These are phyloP conservation scores for Cynaeus angustus DNA, from an alignment of 2,888 invertebrate genomes.

Conservation along the genomic window DNA sequence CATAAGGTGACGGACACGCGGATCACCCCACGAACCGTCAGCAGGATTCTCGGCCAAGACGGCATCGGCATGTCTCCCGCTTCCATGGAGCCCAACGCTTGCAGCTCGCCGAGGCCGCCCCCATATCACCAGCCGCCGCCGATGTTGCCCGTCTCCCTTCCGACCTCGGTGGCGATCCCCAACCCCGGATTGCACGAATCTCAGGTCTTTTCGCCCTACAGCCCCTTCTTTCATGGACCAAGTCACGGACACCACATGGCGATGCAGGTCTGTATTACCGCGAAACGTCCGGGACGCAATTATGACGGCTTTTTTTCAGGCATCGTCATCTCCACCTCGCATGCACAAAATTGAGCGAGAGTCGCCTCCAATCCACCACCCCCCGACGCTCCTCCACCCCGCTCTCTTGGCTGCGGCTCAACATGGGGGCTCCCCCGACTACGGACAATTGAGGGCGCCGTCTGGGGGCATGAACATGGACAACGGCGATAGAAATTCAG, in stretches of 20 bases:
- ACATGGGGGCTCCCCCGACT: slow-evolving; percentile 87
- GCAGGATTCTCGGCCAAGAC: slow-evolving; percentile 87
- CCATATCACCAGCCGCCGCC: slow-evolving; percentile 85
- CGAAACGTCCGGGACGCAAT: too few species aligned
- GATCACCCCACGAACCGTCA: slow-evolving; percentile 92
- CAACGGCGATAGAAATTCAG: slow-evolving; percentile 89
- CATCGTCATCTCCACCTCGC: slow-evolving; percentile 77
- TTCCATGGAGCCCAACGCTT: slow-evolving; percentile 76
- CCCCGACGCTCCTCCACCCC: slow-evolving; percentile 89
- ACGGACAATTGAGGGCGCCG: slow-evolving; percentile 79
- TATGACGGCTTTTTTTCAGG: slow-evolving; percentile 63
- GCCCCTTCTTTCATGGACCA: slow-evolving; percentile 86
- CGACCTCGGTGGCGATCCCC: slow-evolving; percentile 96
- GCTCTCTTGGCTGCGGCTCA: slow-evolving; percentile 89
- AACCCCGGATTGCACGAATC: slow-evolving; percentile 97
- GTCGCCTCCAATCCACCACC: slow-evolving; percentile 89
- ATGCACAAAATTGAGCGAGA: slow-evolving; percentile 83
- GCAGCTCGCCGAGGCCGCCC: slow-evolving; percentile 75
- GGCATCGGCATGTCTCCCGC: slow-evolving; percentile 82
- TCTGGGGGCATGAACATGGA: slow-evolving; percentile 79
- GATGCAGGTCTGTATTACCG: slow-evolving; percentile 67
- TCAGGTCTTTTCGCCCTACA: slow-evolving; percentile 94
- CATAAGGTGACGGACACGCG: slow-evolving; percentile 97
- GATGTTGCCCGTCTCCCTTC: slow-evolving; percentile 90
- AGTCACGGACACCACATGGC: slow-evolving; percentile 72